These are phyloP conservation scores for Micromesistius poutassou DNA, from an alignment of 2,797 vertebrate species.

Conservation along the genomic window DNA sequence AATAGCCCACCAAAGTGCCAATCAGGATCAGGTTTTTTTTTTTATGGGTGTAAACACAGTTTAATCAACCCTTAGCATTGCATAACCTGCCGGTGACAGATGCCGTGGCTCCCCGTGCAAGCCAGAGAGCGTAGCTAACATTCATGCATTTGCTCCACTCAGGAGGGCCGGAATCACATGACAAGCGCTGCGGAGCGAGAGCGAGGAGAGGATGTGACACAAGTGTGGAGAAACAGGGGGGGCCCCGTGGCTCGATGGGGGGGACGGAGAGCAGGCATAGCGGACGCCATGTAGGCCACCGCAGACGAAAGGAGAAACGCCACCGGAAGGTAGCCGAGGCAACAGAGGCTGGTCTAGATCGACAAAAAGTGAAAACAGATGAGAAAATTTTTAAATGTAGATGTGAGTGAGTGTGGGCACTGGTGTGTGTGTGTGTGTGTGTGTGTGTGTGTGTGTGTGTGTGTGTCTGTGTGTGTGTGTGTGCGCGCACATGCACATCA, in stretches of 20 bases:
- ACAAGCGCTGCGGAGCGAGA: background rate
- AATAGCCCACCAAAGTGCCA: background rate
- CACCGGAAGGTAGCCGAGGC: background rate
- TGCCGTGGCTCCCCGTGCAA: background rate
- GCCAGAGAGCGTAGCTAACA: background rate
- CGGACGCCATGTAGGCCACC: background rate
- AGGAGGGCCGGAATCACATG: background rate
- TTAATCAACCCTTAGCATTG: background rate
- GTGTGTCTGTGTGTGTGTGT: background rate
- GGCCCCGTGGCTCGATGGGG: background rate
- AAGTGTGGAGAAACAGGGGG: background rate
- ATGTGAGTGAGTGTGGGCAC: background rate
- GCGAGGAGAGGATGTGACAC: background rate
- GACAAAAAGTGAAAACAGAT: background rate
- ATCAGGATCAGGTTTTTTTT: background rate
- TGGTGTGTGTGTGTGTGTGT: background rate
- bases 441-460: slow-evolving; percentile 6
- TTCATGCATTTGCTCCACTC: background rate
- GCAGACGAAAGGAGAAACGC: background rate
- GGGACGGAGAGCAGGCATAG: background rate
- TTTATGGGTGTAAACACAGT: background rate
- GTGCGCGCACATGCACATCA: background rate
- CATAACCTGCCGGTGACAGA: background rate
- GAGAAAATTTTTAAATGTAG: background rate
- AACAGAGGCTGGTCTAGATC: background rate